These are phyloP conservation scores for Hyperoodon ampullatus DNA, from an alignment of 2,113 vertebrate genomes.

Conservation along the genomic window DNA sequence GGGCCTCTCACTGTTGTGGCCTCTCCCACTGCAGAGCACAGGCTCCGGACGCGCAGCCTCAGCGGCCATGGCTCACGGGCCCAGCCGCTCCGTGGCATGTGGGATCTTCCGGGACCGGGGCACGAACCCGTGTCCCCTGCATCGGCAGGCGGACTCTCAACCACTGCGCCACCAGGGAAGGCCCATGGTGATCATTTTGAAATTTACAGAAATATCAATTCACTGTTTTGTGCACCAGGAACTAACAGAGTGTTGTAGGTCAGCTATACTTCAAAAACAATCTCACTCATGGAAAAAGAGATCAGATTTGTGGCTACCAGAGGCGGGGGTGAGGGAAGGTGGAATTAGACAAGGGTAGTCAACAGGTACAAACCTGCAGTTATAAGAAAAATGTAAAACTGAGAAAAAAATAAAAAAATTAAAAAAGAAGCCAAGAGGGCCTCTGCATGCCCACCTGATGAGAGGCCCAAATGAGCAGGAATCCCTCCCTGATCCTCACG, in stretches of 20 bases:
- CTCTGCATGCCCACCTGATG: not conserved
- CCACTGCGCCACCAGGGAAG: too few species aligned
- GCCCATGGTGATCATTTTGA: rapidly evolving
- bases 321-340: not conserved
- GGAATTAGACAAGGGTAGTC: not conserved
- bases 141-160: too few species aligned
- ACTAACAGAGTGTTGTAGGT: not conserved
- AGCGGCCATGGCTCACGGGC: too few species aligned
- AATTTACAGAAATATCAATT: rapidly evolving
- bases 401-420: too few species aligned
- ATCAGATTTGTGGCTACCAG: not conserved
- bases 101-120: too few species aligned
- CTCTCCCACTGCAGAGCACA: too few species aligned
- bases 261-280: not conserved
- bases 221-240: not conserved
- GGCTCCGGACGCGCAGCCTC: too few species aligned
- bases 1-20: too few species aligned
- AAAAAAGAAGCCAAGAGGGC: not conserved
- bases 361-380: not conserved
- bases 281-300: not conserved
- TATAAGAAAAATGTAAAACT: too few species aligned
- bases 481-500: not conserved
- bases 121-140: too few species aligned
- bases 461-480: not conserved
- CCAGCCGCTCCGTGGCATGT: too few species aligned